Base-by-base conservation (phyloP, 2,888 invertebrate genomes). In the Hybos culiciformis region DNA sequence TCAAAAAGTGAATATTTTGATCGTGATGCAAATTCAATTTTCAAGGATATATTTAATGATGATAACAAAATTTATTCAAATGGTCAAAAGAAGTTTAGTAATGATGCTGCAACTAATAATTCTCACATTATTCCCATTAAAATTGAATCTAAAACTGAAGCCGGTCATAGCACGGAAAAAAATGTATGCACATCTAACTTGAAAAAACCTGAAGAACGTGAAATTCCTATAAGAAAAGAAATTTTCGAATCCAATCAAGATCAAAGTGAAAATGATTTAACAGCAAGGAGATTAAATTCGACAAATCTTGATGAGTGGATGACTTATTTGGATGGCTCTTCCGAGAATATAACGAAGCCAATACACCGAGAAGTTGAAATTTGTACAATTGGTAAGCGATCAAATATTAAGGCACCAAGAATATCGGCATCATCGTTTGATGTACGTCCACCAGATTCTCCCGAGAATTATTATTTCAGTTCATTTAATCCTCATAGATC, bases 231-330 rank as follows among this genome's bases (percentile, higher is more conserved):
- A 33, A 23, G 36, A 43, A 9, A 45, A 33, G 8, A 39, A 43
- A 15, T n/a, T n/a, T n/a, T n/a, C n/a, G 26, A 41, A 3, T 40
- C 39, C 23, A 39, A 46, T 14, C 46, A 44, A 24, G 39, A 45
- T 29, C 41, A 36, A 5, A 17, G 44, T 1, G 46, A 47, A 24
- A 31, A 34, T 15, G 36, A 42, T 9, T 38, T 21, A 2, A 17
- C 4, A 20, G 21, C 32, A 33, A 21, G n/a, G n/a, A n/a, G n/a
- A 73, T 74, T 49, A 73, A 73, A 73, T 56, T 70, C 39, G 59
- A 64, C 23, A 63, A 71, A 38, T 70, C 69, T 15, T 62, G 63
- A 33, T 63, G 65, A 26, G 57, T 63, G 43, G 63, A 15, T 15
- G 15, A 17, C 32, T 17, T 32, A 15, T 17, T 6, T 56, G 41